phyloP scores from a whole-genome alignment of 2,888 invertebrate species.

The Xanthorhoe designata region DNA sequence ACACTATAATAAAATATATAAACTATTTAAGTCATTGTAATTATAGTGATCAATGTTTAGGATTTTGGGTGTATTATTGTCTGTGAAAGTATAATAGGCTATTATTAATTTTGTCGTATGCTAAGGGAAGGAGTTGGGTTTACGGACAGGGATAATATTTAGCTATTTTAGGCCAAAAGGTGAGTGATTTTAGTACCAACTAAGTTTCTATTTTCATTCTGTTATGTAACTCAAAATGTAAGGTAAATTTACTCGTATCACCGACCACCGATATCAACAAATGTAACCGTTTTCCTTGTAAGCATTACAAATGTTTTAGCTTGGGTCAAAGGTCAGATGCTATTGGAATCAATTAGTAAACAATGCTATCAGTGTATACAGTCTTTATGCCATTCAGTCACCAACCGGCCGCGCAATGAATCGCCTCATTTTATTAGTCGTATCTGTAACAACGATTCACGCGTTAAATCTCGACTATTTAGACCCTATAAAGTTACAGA shows the following conservation, averaged over 20 bases:
- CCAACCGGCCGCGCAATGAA: slow-evolving; percentile 40
- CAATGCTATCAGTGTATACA: slow-evolving; percentile 38
- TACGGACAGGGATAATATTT: no score
- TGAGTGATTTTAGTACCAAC: not conserved
- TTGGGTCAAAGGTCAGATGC: slow-evolving; percentile 45
- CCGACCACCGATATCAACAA: not conserved
- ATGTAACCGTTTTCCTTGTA: slow-evolving; percentile 6
- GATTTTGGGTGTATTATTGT: no score
- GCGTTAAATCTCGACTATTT: slow-evolving; percentile 69
- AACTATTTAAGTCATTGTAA: no score
- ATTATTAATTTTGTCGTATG: no score
- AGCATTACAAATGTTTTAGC: not conserved
- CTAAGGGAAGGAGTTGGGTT: no score
- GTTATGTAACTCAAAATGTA: not conserved
- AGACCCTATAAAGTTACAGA: slow-evolving; percentile 69
- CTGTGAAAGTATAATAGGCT: no score
- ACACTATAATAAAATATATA: no score
- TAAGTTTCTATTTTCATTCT: not conserved
- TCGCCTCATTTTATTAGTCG: slow-evolving; percentile 41
- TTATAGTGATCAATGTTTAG: no score
- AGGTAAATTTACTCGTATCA: no score
- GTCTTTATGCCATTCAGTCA: slow-evolving; percentile 30
- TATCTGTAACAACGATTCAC: slow-evolving; percentile 38
- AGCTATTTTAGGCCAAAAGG: no score
- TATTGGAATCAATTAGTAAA: slow-evolving; percentile 42